phyloP scores from a whole-genome alignment of 2,113 vertebrate species.

The Mesitornis unicolor region DNA sequence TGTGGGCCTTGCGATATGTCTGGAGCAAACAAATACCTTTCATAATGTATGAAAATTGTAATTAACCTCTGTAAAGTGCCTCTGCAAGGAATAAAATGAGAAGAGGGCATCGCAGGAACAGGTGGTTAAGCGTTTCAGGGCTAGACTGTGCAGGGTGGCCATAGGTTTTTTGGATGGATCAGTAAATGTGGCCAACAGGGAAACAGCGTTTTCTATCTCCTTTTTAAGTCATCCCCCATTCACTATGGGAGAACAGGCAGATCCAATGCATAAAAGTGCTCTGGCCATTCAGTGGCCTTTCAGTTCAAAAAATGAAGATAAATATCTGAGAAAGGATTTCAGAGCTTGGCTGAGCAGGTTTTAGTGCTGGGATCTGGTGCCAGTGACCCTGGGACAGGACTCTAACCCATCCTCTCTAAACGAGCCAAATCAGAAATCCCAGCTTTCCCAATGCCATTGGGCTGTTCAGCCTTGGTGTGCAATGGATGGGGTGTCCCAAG shows the following conservation, averaged over 20 bases:
- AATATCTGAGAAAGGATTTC: not conserved
- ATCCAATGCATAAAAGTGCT: not conserved
- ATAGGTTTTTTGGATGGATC: not conserved
- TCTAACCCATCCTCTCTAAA: not conserved
- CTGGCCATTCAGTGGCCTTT: not conserved
- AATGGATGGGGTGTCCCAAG: not conserved
- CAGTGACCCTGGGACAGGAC: not conserved
- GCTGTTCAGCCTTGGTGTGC: rapidly evolving
- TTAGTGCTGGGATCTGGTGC: rapidly evolving
- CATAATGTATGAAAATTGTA: rapidly evolving
- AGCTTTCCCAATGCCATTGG: not conserved
- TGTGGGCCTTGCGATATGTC: not conserved
- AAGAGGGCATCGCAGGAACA: not conserved
- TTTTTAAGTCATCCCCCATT: not conserved
- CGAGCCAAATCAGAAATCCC: not conserved
- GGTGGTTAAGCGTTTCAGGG: not conserved
- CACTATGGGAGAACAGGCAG: not conserved
- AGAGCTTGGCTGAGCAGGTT: not conserved
- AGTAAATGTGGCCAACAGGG: not conserved
- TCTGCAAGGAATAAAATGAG: not conserved
- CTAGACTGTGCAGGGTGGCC: not conserved
- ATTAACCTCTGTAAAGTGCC: not conserved
- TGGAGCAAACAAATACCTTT: not conserved
- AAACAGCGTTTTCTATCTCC: not conserved
- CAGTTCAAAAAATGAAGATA: not conserved